These are phyloP conservation scores for Himalopsyche kuldschensis DNA, from an alignment of 2,888 invertebrate species.

Conservation along the genomic window DNA sequence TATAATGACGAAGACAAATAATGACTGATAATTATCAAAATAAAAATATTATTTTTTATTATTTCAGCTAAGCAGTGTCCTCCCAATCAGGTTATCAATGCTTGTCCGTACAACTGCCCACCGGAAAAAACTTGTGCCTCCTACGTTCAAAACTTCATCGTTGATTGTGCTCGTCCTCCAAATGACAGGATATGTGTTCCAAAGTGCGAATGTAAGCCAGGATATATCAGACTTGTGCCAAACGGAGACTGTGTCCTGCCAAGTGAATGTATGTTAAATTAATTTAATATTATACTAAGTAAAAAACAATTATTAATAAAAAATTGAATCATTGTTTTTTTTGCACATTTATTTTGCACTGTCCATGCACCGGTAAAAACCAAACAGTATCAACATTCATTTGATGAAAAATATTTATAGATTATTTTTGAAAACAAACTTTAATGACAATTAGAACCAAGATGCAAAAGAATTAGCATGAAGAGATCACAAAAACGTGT, in stretches of 20 bases:
- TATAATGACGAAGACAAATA: too few species aligned
- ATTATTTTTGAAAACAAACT: too few species aligned
- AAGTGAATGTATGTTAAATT: constrained; percentile 12
- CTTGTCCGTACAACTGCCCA: constrained; percentile 13
- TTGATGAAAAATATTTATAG: too few species aligned
- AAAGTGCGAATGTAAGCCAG: constrained; percentile 12
- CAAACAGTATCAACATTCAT: too few species aligned
- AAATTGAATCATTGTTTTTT: too few species aligned
- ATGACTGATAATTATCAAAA: too few species aligned
- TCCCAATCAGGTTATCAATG: constrained; percentile 5
- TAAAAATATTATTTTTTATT: not conserved
- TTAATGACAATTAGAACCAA: too few species aligned
- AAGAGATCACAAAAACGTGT: too few species aligned
- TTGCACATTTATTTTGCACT: too few species aligned
- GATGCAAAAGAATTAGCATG: too few species aligned
- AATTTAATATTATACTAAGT: not conserved
- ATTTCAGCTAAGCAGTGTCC: constrained; percentile 21
- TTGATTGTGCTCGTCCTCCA: constrained; percentile 1
- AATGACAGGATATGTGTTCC: constrained; percentile 7
- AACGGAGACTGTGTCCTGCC: constrained; percentile 18
- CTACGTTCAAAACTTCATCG: not conserved
- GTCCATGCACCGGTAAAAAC: too few species aligned
- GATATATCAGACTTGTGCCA: not conserved
- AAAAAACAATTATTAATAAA: too few species aligned
- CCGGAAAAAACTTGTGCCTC: constrained; percentile 4